Conservation (phyloP, 2,888 invertebrate species). For the Amblyjoppa proteus region DNA sequence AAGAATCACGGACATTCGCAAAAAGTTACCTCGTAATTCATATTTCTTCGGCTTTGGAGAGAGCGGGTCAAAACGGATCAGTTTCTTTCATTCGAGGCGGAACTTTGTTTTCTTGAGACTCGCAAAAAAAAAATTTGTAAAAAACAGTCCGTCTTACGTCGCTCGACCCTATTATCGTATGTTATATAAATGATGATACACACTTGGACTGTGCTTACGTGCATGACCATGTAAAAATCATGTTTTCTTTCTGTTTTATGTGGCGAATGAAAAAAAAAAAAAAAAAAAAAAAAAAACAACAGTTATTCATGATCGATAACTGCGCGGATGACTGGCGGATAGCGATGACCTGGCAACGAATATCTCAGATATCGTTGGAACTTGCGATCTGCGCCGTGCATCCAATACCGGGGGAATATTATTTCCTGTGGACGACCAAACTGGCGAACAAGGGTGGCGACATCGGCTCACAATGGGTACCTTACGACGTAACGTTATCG, state of each 20-base stretch:
- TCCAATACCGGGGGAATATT: conserved; percentile 98
- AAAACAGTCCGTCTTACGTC: too few species aligned
- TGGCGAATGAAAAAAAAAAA: not conserved
- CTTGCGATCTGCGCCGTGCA: conserved; percentile 98
- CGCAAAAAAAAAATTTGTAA: too few species aligned
- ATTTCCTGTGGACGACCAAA: conserved; percentile 98
- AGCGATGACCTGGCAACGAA: conserved; percentile 99
- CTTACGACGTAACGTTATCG: conserved; percentile 98
- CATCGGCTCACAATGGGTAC: conserved; percentile 90
- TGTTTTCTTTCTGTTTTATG: conserved; percentile 50
- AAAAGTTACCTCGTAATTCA: conserved; percentile 55
- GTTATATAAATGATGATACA: not conserved
- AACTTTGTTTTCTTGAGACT: too few species aligned
- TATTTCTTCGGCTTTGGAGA: too few species aligned
- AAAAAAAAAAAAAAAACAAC: conserved; percentile 73
- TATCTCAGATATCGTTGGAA: conserved; percentile 96
- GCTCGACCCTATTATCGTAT: too few species aligned
- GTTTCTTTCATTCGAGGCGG: not conserved
- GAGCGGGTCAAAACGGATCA: too few species aligned
- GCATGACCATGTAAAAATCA: conserved; percentile 20
- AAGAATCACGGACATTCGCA: conserved; percentile 24
- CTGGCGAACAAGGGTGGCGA: conserved; percentile 93
- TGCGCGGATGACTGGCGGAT: conserved; percentile 99
- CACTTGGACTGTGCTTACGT: not conserved
- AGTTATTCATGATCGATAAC: conserved; percentile 99